phyloP scores from a whole-genome alignment of 1,140 invertebrate genomes.

The Neotoxoptera formosana region DNA sequence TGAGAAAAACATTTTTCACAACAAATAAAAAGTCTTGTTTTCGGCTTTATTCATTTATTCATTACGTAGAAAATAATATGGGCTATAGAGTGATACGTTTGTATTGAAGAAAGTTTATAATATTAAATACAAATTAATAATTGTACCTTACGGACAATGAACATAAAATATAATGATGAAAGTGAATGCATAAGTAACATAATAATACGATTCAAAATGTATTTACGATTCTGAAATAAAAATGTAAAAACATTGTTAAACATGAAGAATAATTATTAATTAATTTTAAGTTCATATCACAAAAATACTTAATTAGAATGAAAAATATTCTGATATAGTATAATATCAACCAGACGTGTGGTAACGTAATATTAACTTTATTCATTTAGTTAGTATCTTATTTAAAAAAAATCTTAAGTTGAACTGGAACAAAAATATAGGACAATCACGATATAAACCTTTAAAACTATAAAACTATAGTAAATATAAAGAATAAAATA shows the following conservation, averaged over 20 bases:
- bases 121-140: neutral
- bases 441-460: neutral
- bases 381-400: neutral
- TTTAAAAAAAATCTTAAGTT: neutral
- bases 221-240: neutral
- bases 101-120: neutral
- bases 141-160: neutral
- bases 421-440: neutral
- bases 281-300: neutral
- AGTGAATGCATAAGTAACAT: neutral
- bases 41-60: neutral
- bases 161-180: conserved; percentile 11
- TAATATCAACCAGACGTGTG: neutral
- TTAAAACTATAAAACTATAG: neutral
- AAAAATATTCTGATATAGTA: no score
- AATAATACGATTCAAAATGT: neutral
- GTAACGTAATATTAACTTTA: neutral
- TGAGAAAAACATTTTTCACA: no score
- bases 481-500: neutral
- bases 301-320: neutral
- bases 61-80: neutral
- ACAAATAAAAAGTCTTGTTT: no score
- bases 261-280: neutral
- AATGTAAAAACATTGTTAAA: neutral
- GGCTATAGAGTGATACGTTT: neutral